Base-by-base conservation (phyloP, 2,113 vertebrate genomes). In the Cynocephalus volans region DNA sequence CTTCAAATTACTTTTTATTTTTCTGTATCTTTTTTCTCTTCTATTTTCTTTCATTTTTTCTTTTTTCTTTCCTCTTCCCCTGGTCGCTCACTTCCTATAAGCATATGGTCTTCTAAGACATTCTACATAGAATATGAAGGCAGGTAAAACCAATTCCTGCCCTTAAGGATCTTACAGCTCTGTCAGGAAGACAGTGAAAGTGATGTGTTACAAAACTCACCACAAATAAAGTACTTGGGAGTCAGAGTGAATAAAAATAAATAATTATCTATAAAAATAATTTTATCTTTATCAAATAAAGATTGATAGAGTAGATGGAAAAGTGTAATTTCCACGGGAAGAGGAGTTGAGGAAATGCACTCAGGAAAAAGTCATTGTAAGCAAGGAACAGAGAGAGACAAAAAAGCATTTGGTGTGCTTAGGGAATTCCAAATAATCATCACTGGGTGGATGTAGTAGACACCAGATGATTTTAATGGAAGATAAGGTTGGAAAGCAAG, bases 181-280 rank as follows among this genome's bases (percentile, higher is more conserved):
- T 86, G 21, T 65, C 19, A 85, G 60, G 24, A 96, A 96, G 36
- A 88, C 10, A 50, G 8, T 48, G 17, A 48, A 70, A 82, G 76
- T 81, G n/a, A 81, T 69, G 13, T 60, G 24, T 84, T 91, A 93
- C 58, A 56, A 91, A 89, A 52, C 52, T 75, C 92, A 82, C 56
- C 36, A 86, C 12, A 62, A 94, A 93, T 76, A 91, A 91, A 95
- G 56, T 88, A 54, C 41, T 56, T 93, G 13, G 18, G n/a, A 82
- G 15, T 79, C 11, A 96, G 23, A 88, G 24, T 85, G 89, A 93
- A 75, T 92, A 89, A 60, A 97, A 97, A 76, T 58, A 18, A 73
- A 90, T 86, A 91, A 88, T 41, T 41, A 41, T 41, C 41, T 41
- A 41, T 41, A 41, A 41, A 41, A 41, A 41, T 41, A 41, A 41